Base-by-base conservation (phyloP, 2,113 vertebrate species). In the Chunga burmeisteri region DNA sequence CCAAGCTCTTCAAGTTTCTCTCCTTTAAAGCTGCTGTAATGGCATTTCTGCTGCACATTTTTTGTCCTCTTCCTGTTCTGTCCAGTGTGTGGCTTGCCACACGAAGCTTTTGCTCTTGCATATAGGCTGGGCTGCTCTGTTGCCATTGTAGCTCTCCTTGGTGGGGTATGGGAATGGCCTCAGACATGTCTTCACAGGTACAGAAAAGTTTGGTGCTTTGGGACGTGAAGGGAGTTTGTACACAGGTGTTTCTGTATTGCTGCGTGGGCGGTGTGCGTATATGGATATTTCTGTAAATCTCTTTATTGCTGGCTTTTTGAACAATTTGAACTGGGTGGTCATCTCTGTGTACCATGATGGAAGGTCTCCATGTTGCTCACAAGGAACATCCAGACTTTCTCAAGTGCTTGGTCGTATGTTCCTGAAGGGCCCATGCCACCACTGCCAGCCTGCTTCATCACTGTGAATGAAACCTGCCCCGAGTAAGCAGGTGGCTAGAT, bases 371-470 rank as follows among this genome's bases (percentile, higher is more conserved):
- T 42, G 40, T 20, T 83, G n/a, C 40, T 63, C 38, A 46, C 30
- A 47, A 2, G 20, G 32, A 61, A 27, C 63, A 44, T 44, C 29
- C 36, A 61, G 52, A n/a, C 46, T 46, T 85, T 46, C 61, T 65
- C 7, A 63, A 52, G 23, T 56, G 16, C 32, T 49, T 52, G 34
- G 42, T n/a, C 38, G 11, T 6, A 2, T 29, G 9, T 62, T 85
- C 71, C 62, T 2, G 2, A 26, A 66, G 27, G 6, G 9, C 7
- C 11, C 20, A 10, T 1, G 0, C 34, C 20, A 17, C 34, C 66
- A 2, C 20, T 38, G 15, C 46, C 29, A 53, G 59, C 11, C 29
- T 74, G 8, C 36, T 58, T 62, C 38, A 23, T 32, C 34, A 5
- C 27, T 40, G 1, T 38, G 65, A 79, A 34, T 16, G 66, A 55